Evolutionary conservation across 1,140 invertebrate species (phyloP).

Genomic region (Battus philenor): DNA sequence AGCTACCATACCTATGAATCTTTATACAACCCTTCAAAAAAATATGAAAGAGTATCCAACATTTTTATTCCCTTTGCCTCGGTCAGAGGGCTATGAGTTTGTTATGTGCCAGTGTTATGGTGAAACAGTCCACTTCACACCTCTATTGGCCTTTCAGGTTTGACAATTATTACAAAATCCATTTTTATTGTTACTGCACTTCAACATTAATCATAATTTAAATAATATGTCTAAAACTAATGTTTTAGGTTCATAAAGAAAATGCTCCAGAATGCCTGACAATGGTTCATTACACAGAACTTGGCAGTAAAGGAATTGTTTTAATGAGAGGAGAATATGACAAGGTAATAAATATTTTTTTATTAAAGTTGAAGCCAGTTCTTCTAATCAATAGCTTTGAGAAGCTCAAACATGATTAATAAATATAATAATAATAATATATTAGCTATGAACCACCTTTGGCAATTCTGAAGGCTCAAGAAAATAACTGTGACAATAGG

Average conservation of each 20-base stretch:
- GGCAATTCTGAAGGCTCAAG: too few relatives aligned
- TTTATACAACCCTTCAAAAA: slow-evolving; percentile 78
- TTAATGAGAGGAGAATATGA: slow-evolving; percentile 94
- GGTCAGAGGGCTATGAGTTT: slow-evolving; percentile 92
- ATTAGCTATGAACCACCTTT: too few relatives aligned
- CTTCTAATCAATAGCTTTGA: too few relatives aligned
- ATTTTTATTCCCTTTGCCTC: slow-evolving; percentile 89
- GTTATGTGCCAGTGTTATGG: slow-evolving; percentile 86
- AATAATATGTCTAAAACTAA: slow-evolving; percentile 9
- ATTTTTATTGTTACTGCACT: too few relatives aligned
- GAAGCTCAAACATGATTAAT: too few relatives aligned
- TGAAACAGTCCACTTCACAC: slow-evolving; percentile 89
- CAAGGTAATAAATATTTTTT: slow-evolving; percentile 63
- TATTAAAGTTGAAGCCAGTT: too few relatives aligned
- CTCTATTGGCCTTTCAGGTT: slow-evolving; percentile 90
- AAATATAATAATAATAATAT: too few relatives aligned
- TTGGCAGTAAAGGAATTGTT: slow-evolving; percentile 87
- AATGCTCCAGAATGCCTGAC: slow-evolving; percentile 93
- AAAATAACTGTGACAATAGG: too few relatives aligned
- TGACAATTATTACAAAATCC: too few relatives aligned
- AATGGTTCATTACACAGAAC: slow-evolving; percentile 88
- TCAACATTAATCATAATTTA: too few relatives aligned
- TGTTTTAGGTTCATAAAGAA: slow-evolving; percentile 87
- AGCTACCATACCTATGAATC: slow-evolving; percentile 79
- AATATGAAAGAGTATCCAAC: slow-evolving; percentile 79